Base-by-base conservation (phyloP, 2,113 vertebrate species). In the Sebastes schlegelii region DNA sequence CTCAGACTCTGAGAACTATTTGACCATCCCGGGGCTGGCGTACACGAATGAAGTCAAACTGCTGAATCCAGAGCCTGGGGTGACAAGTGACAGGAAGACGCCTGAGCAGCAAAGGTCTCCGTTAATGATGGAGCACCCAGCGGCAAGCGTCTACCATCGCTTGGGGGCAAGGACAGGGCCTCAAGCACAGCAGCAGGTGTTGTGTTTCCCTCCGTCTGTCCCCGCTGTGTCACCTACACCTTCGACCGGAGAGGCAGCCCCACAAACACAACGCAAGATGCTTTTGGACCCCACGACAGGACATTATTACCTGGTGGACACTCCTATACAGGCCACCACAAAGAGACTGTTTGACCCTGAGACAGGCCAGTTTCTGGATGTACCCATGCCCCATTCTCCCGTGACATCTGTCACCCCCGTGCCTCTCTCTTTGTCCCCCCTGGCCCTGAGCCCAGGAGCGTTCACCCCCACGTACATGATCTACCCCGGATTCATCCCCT, bases 281-380 rank as follows among this genome's bases (percentile, higher is more conserved):
- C 95, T 99, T 67, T 87, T 99, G 83, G 98, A 99, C 83, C 96
- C 98, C 74, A 95, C 96, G 34, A 99, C 97, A 0, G 98, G 98
- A 80, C 97, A 98, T 88, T 99, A 96, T 91, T 99, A 99, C 91
- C 91, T 99, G 87, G 97, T 99, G 88, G 98, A 99, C 91, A 96
- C 97, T 0, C 97, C 98, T 0, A 86, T 98, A 17, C 95, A 95
- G 86, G 92, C 95, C 17, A 82, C 95, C 71, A 96, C 96, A 48
- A 96, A 97, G 85, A 95, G 97, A 89, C 96, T 99, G 12, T 99
- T 97, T 80, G 97, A 99, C 89, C 98, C 98, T 0, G 98, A 99
- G 88, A 99, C 97, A 0, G 97, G 97, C 45, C 97, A 97, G 90
- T 99, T 97, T n/a, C 95, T 99, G 91, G 98, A 99, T n/a, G 95